phyloP scores from a whole-genome alignment of 2,797 vertebrate species.

The Dicrostonyx torquatus region DNA sequence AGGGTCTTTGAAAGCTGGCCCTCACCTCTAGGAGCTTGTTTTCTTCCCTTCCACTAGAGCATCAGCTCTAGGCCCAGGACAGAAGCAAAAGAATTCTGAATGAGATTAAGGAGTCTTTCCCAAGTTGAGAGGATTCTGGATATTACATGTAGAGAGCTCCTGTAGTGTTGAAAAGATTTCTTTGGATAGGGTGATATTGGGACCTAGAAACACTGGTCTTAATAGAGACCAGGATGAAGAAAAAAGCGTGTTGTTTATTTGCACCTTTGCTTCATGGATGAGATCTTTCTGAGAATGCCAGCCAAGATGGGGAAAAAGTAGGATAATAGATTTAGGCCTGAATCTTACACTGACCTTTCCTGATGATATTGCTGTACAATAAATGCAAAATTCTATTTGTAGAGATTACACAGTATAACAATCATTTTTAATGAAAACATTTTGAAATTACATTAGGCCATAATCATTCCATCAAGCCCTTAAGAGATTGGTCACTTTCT shows the following conservation, averaged over 20 bases:
- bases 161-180: neutral
- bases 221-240: neutral
- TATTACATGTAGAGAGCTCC: neutral
- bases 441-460: conserved; percentile 65
- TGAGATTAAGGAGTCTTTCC: neutral
- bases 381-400: neutral
- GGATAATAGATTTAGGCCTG: neutral
- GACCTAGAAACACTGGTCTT: neutral
- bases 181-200: neutral
- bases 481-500: conserved; percentile 96
- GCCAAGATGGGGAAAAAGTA: neutral
- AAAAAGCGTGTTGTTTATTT: neutral
- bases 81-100: neutral
- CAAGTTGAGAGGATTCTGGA: neutral
- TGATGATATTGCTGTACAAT: neutral
- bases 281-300: neutral
- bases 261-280: neutral
- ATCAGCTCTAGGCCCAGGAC: neutral
- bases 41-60: neutral
- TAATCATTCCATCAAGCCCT: conserved; percentile 95
- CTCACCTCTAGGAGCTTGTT: neutral
- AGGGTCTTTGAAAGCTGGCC: neutral
- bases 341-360: neutral
- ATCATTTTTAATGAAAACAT: neutral
- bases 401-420: neutral